phyloP scores from a whole-genome alignment of 2,113 vertebrate species.

The Morone saxatilis region DNA sequence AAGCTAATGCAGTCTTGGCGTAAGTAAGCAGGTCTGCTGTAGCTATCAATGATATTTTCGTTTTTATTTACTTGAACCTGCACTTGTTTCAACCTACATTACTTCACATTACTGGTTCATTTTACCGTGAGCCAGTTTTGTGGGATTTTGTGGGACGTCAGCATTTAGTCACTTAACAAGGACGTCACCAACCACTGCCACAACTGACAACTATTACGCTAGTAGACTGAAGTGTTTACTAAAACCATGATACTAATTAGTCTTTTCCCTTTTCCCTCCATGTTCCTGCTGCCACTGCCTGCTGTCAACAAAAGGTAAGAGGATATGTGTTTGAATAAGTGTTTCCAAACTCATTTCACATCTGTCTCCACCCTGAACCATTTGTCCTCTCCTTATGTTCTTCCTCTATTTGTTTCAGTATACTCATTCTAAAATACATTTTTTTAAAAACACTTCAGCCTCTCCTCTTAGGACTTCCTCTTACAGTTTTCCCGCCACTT shows the following conservation, averaged over 20 bases:
- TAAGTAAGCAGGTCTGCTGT: no score
- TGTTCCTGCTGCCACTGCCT: conserved; percentile 58
- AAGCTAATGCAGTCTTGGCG: no score
- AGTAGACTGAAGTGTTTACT: conserved; percentile 18
- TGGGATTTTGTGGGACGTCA: no score
- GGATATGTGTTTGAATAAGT: background rate
- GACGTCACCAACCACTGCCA: background rate
- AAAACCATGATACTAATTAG: conserved; percentile 48
- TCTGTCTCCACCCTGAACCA: background rate
- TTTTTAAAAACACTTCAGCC: background rate
- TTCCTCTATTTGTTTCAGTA: background rate
- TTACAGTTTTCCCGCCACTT: background rate
- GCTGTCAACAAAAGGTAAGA: conserved; percentile 80
- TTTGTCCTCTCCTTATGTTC: background rate
- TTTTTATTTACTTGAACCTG: no score
- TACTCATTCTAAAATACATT: background rate
- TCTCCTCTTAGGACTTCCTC: background rate
- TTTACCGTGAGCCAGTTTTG: no score
- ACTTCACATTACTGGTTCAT: no score
- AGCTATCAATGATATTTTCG: no score
- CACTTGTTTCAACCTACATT: no score
- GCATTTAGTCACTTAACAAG: no score
- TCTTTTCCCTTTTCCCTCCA: conserved; percentile 50
- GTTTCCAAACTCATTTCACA: background rate
- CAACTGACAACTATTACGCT: background rate